Conservation (phyloP, 2,797 vertebrate species). For the Phrynocephalus guinanensis region DNA sequence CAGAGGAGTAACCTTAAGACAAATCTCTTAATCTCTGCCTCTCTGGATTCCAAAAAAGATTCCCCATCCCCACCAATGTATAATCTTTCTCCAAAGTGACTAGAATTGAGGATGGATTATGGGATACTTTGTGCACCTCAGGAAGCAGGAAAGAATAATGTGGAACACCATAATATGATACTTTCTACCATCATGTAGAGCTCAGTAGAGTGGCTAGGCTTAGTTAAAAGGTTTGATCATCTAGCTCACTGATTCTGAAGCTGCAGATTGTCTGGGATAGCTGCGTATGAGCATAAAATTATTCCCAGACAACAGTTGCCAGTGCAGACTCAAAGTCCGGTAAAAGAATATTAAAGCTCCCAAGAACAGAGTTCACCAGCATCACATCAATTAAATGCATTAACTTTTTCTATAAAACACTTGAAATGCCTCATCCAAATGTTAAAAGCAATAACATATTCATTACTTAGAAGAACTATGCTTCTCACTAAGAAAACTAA, state of each 20-base stretch:
- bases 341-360: background rate
- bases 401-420: too few species aligned
- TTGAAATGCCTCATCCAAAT: background rate
- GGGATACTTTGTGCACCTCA: background rate
- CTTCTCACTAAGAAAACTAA: background rate
- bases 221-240: background rate
- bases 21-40: background rate
- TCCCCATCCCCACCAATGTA: too few species aligned
- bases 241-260: background rate
- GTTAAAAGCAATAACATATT: background rate
- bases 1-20: background rate
- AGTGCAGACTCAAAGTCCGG: background rate
- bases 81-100: background rate
- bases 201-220: background rate
- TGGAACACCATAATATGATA: background rate
- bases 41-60: background rate
- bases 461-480: background rate
- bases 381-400: too few species aligned
- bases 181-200: background rate
- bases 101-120: background rate
- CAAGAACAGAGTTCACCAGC: too few species aligned
- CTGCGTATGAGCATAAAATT: background rate
- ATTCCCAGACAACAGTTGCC: background rate
- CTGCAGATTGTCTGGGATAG: background rate
- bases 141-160: background rate